Evolutionary conservation across 2,888 invertebrate species (phyloP), one percentile per base, ranked within the genome.

Genomic region (Acrobasis suavella): DNA sequence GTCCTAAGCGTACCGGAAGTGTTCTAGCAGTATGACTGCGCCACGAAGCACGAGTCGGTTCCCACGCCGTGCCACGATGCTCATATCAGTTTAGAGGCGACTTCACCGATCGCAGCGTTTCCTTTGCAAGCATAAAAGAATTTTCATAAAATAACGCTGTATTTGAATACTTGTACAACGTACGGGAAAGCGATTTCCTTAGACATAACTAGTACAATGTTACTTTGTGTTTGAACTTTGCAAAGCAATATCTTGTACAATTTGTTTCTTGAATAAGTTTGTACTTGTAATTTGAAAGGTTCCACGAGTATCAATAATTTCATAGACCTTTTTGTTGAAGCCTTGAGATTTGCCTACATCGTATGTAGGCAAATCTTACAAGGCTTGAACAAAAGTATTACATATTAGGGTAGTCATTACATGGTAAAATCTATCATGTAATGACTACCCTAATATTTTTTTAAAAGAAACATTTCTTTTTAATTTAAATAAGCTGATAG

Each of bases 71-170:
- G 32, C 32, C 32, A 32, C 74, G 75, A 80, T 83, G 82, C 83
- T 87, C 86, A 81, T 89, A 90, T 91, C 87, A 83, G 84, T 87
- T 78, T 83, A 82, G 82, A 79, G 78, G 73, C 78, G 80, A 85
- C 82, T 87, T 80, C 86, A 79, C 80, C 78, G 85, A 85, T 85
- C 83, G 76, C 72, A 77, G 74, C 77, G 71, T 79, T 85, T 86
- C 80, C 83, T 85, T 79, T 77, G 70, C 72, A 70, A 67, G 70
- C 69, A 79, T 83, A 83, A 85, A 87, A 77, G 81, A 82, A 83
- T 86, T 87, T 81, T 73, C 71, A 69, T 74, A 76, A 80, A 82
- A 81, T 82, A 81, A 82, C 76, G 72, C 65, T 69, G 72, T 74
- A 74, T 86, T 82, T 86, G 81, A 81, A 82, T 86, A 77, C 69